Evolutionary conservation across 64 coral and sea anemone species (phyloP).

Genomic region (Hydrozoanthus tunicans): DNA sequence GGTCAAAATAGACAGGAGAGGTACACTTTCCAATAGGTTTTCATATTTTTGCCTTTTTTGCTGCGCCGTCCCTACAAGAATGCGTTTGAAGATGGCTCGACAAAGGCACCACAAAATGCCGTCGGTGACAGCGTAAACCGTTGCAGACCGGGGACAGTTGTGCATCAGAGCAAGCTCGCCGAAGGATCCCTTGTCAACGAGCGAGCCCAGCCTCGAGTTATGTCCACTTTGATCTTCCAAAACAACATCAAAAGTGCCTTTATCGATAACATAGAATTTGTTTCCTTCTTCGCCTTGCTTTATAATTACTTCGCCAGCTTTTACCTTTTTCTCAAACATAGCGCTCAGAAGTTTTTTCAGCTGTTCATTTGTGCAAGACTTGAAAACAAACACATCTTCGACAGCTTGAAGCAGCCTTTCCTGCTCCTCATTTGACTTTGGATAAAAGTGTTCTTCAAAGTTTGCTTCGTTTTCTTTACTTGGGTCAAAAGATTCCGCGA

Average conservation of each 20-base stretch:
- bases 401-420: conserved; percentile 41
- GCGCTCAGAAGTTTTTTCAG: conserved; percentile 41
- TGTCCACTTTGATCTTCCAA: conserved; percentile 26
- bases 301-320: conserved; percentile 33
- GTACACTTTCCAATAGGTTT: conserved; percentile 36
- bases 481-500: conserved; percentile 45
- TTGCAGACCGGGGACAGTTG: conserved; percentile 63
- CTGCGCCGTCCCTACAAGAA: conserved; percentile 59
- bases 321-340: conserved; percentile 70
- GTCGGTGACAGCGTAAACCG: conserved; percentile 15
- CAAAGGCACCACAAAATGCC: conserved; percentile 62
- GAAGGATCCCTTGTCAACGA: conserved; percentile 51
- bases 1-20: conserved; percentile 52
- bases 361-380: conserved; percentile 63
- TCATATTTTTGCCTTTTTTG: conserved; percentile 59
- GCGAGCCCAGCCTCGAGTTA: conserved; percentile 28
- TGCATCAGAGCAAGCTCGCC: conserved; percentile 63
- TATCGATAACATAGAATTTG: conserved; percentile 67
- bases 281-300: conserved; percentile 57
- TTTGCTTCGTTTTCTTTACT: background rate
- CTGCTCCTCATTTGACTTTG: conserved; percentile 43
- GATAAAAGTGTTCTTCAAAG: conserved; percentile 3
- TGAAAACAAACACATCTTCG: conserved; percentile 65
- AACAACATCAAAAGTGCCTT: conserved; percentile 62
- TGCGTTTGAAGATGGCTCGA: conserved; percentile 55